These are phyloP conservation scores for Hycleus phaleratus DNA, from an alignment of 1,140 invertebrate species.

Conservation along the genomic window DNA sequence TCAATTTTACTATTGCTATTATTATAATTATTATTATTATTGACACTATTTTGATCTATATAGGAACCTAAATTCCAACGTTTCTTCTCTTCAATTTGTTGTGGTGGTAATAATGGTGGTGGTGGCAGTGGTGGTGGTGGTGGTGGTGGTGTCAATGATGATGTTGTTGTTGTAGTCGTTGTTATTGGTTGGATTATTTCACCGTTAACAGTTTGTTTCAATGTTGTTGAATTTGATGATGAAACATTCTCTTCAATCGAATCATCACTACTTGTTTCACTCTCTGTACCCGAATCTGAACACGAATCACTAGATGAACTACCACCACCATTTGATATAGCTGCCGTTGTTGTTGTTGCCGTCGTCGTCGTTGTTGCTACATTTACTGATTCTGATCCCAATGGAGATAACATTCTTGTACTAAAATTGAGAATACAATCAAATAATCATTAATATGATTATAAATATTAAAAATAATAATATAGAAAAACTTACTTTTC, in stretches of 20 bases:
- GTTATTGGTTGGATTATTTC: too few species aligned
- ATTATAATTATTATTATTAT: too few species aligned
- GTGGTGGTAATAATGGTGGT: slow-evolving; percentile 14
- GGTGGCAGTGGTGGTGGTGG: not conserved
- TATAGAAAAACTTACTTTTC: slow-evolving; percentile 26
- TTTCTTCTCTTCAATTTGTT: slow-evolving; percentile 34
- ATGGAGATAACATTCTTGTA: slow-evolving; percentile 36
- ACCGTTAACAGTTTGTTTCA: too few species aligned
- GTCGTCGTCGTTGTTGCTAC: not conserved
- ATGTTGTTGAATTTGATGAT: slow-evolving; percentile 5
- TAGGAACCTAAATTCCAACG: slow-evolving; percentile 50
- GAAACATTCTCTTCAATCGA: slow-evolving; percentile 42
- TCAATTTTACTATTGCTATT: too few species aligned
- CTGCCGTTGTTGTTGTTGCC: not conserved
- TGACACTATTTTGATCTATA: slow-evolving; percentile 23
- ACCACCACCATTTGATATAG: slow-evolving; percentile 7
- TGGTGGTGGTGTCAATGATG: too few species aligned
- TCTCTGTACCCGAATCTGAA: slow-evolving; percentile 45
- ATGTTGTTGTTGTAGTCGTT: not conserved
- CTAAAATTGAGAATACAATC: slow-evolving; percentile 7
- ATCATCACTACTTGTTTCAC: slow-evolving; percentile 45
- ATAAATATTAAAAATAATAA: not conserved
- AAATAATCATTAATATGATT: slow-evolving; percentile 2
- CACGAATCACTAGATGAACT: slow-evolving; percentile 47
- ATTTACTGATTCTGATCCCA: slow-evolving; percentile 11